Evolutionary conservation across 2,888 invertebrate species (phyloP), one percentile per base, ranked within the genome.

Genomic region (Dryomyza anilis): DNA sequence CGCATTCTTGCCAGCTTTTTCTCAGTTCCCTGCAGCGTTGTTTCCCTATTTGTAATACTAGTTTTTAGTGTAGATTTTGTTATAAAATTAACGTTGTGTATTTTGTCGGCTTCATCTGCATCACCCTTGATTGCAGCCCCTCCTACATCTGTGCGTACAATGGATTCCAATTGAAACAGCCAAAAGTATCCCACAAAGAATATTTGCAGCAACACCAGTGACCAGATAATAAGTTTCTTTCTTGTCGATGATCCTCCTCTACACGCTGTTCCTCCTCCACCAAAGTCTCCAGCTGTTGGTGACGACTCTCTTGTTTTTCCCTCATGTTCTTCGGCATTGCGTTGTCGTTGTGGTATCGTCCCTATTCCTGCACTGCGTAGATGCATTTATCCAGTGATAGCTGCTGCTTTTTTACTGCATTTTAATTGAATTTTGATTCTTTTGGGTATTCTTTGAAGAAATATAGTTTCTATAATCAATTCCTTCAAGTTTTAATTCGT

Each of bases 151-250:
- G 23, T 23, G 14, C 23, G 48, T 23, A 19, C 29, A 7, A 21
- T 39, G 3, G 27, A 16, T 12, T 61, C 74, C 66, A 73, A 71
- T 63, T 81, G 82, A 29, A 81, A 67, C 52, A 81, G 63, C 82
- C 81, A 81, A 56, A 81, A 76, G 67, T 78, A 78, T 46, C 74
- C 73, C 64, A 82, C 80, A 29, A 83, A 76, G 10, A 79, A 74
- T 65, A 81, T 67, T 69, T 82, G 82, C 19, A 81, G 70, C 16
- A 81, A 63, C 25, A 82, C 71, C 36, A 83, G 72, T 39, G 75
- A 71, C 78, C 81, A 81, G 45, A 82, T 71, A 36, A 82, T 70
- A 56, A 81, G 69, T 71, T 76, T 76, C 30, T 79, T 81, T 39
- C 43, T 52, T 53, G 76, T 79, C 57, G 71, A 67, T 64, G 71